Base-by-base conservation (phyloP, 2,797 vertebrate species). In the Pangasius sanitwongsei region DNA sequence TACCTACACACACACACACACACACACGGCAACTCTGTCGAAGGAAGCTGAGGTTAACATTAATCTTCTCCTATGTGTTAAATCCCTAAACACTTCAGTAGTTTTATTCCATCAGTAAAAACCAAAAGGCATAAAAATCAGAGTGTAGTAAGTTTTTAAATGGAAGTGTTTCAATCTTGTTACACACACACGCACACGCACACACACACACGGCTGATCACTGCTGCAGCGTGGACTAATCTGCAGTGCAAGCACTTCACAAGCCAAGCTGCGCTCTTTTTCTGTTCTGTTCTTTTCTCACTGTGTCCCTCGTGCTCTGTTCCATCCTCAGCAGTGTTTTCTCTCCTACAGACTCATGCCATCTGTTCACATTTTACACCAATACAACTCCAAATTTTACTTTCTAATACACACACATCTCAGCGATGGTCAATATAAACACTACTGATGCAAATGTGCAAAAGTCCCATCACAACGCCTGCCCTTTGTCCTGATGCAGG, bases 1-100 rank as follows among this genome's bases (percentile, higher is more conserved):
- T 86, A 93, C 88, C 96, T 96, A 12, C 61, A 61, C 53, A 31
- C 57, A 77, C 87, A 86, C 34, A 82, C 75, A 87, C 72, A 91
- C 25, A 85, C 61, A 81, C 41, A 67, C 13, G 20, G 23, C 34
- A 74, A 75, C 23, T 48, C 72, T 48, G 48, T 2, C 48, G 23
- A 75, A 75, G 31, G 15, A 78, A 15, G 53, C 28, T 15, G 37
- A 65, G 41, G n/a, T n/a, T n/a, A 44, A 31, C 61, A n/a, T 31
- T n/a, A n/a, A 80, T 55, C 50, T 55, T 31, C 50, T 57, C 50
- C 75, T 78, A 28, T 48, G 50, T 55, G 50, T 57, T 23, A 9
- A 7, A 80, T 20, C 15, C 6, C 15, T n/a, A 16, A 34, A 41
- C 2, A 3, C 13, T 72, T 53, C 13, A n/a, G 15, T 15, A 15